Evolutionary conservation across 2,797 vertebrate species (phyloP), one percentile per base, ranked within the genome.

Genomic region (Mus spretus): DNA sequence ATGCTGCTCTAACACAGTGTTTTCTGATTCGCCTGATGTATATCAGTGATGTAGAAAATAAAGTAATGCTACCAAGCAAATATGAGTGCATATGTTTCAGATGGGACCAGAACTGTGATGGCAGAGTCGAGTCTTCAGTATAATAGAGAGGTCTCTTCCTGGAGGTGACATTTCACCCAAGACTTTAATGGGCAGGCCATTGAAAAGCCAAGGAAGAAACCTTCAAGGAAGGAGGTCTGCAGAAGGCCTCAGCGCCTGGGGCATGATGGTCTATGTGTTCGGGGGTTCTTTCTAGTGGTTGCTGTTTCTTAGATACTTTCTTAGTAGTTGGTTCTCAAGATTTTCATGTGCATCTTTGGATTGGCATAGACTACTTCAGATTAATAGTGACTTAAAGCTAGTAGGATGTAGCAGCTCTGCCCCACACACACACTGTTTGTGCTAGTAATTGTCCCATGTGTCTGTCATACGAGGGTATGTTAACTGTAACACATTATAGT

Each of bases 301-400:
- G 28, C 61, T 65, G 20, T 70, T 55, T 77, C 57, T 53, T 3
- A 67, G 8, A 75, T 89, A 12, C 47, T 93, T 59, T 87, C 20
- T 85, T 85, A 80, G 50, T 67, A 31, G 6, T 34, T 83, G 92
- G 40, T 82, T 89, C 17, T 86, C 47, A 57, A 55, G 61, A 53
- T 57, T 55, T 19, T 17, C 92, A 10, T 67, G 26, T 40, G 47
- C 55, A 13, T 94, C 61, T 96, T 94, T 77, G 83, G 22, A 83
- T 55, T 75, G 53, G 57, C 61, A 40, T 20, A 50, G 1, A 77
- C 94, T 80, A 22, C 85, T 90, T 88, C 3, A 59, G 12, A 50
- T 85, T 50, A 83, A 37, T 67, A 82, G 47, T 53, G 15, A 95
- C 67, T 90, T 77, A 34, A 94, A 37, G 84, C 79, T 89, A 55